Evolutionary conservation across 2,797 vertebrate genomes (phyloP).

Genomic region (Amniataba percoides): DNA sequence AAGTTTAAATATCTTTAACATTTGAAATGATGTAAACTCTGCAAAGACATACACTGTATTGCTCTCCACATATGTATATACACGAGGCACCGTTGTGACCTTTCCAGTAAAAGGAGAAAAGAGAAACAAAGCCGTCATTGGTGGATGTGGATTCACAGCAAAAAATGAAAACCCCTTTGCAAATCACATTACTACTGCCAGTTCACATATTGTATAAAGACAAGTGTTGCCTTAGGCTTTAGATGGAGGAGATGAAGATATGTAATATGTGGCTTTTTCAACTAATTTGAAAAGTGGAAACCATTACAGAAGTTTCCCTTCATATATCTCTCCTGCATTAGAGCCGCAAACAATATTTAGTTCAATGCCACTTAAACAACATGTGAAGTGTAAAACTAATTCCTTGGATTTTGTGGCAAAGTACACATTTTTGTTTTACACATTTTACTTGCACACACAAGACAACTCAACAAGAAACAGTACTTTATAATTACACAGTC

Average conservation of each 20-base stretch:
- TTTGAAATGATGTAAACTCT: conserved; percentile 35
- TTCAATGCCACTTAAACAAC: conserved; percentile 30
- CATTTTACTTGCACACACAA: neutral
- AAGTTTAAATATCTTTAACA: conserved; percentile 58
- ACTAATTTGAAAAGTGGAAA: conserved; percentile 33
- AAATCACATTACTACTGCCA: conserved; percentile 43
- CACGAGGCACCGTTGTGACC: conserved; percentile 23
- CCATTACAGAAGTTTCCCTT: conserved; percentile 6
- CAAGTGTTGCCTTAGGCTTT: conserved; percentile 41
- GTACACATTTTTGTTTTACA: conserved; percentile 20
- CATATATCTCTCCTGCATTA: conserved; percentile 1
- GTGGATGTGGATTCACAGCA: conserved; percentile 31
- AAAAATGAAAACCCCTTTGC: conserved; percentile 41
- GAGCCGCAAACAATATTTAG: conserved; percentile 12
- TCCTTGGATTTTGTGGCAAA: conserved; percentile 22
- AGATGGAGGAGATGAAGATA: conserved; percentile 33
- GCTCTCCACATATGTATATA: conserved; percentile 1
- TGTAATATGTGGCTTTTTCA: neutral
- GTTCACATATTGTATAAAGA: conserved; percentile 57
- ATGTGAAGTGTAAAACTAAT: conserved; percentile 31
- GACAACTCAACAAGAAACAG: neutral
- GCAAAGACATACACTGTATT: neutral
- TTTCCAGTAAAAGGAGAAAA: conserved; percentile 25
- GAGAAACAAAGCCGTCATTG: conserved; percentile 20
- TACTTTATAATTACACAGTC: neutral